phyloP scores from a whole-genome alignment of 2,888 invertebrate genomes.

The Allacma fusca region DNA sequence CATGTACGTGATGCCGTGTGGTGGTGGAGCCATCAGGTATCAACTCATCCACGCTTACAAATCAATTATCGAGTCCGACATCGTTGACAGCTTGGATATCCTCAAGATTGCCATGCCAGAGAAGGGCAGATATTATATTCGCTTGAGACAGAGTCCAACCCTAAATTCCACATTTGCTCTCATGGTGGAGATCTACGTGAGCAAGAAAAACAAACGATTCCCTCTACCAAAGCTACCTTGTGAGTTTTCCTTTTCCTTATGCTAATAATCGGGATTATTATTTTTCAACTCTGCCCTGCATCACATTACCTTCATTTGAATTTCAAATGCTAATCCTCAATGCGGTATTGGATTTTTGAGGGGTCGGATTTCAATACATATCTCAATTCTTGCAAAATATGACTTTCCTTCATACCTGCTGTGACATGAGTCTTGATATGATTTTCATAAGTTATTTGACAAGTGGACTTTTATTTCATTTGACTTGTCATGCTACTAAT shows the following conservation, averaged over 20 bases:
- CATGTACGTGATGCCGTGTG: slow-evolving; percentile 70
- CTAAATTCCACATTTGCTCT: slow-evolving; percentile 40
- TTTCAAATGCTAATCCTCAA: no score
- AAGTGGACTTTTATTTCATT: no score
- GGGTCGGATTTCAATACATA: no score
- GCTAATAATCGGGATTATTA: not conserved
- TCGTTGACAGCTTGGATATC: slow-evolving; percentile 55
- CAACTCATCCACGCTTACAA: slow-evolving; percentile 54
- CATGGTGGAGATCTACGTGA: slow-evolving; percentile 60
- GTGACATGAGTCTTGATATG: no score
- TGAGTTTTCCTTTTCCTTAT: slow-evolving; percentile 34
- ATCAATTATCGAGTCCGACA: slow-evolving; percentile 47
- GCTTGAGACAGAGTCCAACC: slow-evolving; percentile 41
- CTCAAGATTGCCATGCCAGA: slow-evolving; percentile 54
- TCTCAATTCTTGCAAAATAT: no score
- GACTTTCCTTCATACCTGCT: no score
- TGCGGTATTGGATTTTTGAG: no score
- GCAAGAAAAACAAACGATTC: slow-evolving; percentile 63
- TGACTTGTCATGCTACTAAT: no score
- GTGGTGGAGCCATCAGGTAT: slow-evolving; percentile 63
- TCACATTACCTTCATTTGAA: no score
- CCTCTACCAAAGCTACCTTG: slow-evolving; percentile 69
- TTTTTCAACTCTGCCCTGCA: not conserved
- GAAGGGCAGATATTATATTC: slow-evolving; percentile 56
- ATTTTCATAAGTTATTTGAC: no score